These are phyloP conservation scores for Penaeus monodon DNA, from an alignment of 2,888 invertebrate species.

Conservation along the genomic window DNA sequence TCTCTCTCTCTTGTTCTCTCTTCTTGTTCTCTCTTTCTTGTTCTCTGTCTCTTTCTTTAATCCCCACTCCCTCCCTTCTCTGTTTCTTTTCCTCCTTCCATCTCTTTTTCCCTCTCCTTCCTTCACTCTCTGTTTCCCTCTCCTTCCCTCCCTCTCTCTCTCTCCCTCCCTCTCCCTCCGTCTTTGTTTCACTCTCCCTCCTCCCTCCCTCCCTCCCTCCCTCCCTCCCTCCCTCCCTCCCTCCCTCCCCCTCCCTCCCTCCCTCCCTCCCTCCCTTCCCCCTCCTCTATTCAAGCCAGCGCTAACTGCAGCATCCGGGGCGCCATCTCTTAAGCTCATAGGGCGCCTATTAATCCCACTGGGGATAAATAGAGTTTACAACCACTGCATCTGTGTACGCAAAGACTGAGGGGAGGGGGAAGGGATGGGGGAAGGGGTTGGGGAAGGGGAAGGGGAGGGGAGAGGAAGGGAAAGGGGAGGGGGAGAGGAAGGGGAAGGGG, in stretches of 20 bases:
- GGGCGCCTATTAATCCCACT: too few species aligned
- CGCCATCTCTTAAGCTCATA: too few species aligned
- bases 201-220: too few species aligned
- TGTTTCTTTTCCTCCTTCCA: background rate
- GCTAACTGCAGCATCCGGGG: too few species aligned
- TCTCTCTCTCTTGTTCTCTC: background rate
- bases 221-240: background rate
- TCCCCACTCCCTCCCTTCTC: background rate
- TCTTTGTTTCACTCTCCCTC: slow-evolving; percentile 4
- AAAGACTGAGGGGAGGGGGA: too few species aligned
- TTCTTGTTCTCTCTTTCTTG: background rate
- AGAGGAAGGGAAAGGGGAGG: too few species aligned
- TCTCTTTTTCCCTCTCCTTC: background rate
- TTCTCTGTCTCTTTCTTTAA: background rate
- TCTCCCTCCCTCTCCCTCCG: slow-evolving; percentile 7
- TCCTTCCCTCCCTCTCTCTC: background rate
- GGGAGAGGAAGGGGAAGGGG: too few species aligned
- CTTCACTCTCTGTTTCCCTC: background rate
- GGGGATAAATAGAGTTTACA: too few species aligned
- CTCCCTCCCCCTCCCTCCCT: background rate
- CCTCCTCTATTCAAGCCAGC: background rate
- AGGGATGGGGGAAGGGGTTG: too few species aligned
- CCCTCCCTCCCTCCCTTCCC: background rate
- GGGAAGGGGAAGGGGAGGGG: too few species aligned
- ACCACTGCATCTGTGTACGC: too few species aligned